These are phyloP conservation scores for Acheta domesticus DNA, from an alignment of 2,888 invertebrate genomes.

Conservation along the genomic window DNA sequence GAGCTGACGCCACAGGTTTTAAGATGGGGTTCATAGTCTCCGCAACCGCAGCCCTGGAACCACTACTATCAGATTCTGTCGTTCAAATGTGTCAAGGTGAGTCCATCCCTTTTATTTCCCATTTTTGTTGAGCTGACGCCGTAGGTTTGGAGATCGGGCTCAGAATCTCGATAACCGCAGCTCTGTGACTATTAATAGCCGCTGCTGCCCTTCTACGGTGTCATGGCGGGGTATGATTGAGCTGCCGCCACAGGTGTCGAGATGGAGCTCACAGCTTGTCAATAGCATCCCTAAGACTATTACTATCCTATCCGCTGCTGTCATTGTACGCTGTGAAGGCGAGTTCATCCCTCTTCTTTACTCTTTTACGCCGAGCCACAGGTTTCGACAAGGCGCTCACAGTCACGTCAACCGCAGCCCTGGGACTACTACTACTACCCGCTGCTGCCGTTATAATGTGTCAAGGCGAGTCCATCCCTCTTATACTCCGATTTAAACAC, in stretches of 20 bases:
- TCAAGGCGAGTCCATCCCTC: background rate
- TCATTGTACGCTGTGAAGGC: no score
- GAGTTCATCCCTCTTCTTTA: no score
- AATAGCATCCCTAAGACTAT: no score
- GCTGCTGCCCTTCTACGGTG: background rate
- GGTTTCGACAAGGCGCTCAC: background rate
- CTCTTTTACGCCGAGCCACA: no score
- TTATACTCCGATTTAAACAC: no score
- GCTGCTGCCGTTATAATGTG: background rate
- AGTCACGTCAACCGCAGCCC: background rate
- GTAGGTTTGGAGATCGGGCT: background rate
- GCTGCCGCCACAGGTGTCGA: no score
- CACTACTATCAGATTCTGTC: background rate
- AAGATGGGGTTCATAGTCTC: background rate
- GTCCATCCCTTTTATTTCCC: no score
- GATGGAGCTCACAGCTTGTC: no score
- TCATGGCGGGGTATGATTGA: no score
- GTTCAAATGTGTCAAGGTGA: background rate
- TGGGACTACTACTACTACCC: background rate
- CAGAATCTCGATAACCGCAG: no score
- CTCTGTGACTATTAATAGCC: background rate
- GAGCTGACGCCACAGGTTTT: background rate
- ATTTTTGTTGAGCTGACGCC: no score
- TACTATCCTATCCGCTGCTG: no score
- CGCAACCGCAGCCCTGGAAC: background rate